These are phyloP conservation scores for Andrena praecox DNA, from an alignment of 2,888 invertebrate species.

Conservation along the genomic window DNA sequence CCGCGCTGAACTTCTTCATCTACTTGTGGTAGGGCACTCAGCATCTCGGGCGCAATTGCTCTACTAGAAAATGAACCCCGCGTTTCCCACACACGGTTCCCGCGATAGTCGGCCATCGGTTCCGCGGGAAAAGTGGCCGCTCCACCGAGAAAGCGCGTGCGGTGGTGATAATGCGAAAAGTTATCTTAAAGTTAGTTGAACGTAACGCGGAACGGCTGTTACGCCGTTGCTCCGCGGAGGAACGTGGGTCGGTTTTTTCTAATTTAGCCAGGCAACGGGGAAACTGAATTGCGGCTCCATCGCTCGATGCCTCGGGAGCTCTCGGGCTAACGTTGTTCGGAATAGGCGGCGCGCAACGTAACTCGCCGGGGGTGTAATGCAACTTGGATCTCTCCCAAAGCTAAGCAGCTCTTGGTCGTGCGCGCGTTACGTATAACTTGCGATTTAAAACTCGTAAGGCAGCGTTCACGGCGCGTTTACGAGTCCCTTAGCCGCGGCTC, in stretches of 20 bases:
- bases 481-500: slow-evolving; percentile 52
- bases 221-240: slow-evolving; percentile 19
- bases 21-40: no score
- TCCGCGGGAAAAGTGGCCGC: neutral
- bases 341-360: slow-evolving; percentile 24
- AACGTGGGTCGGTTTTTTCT: slow-evolving; percentile 56
- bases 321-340: slow-evolving; percentile 36
- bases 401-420: slow-evolving; percentile 56
- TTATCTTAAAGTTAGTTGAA: slow-evolving; percentile 55
- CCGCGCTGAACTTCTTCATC: no score
- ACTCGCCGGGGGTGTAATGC: slow-evolving; percentile 44
- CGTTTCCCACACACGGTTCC: neutral
- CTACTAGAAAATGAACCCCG: neutral
- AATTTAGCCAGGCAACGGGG: slow-evolving; percentile 45
- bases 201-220: slow-evolving; percentile 42
- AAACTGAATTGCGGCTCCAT: slow-evolving; percentile 47
- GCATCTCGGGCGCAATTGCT: no score
- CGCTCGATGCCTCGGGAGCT: slow-evolving; percentile 24
- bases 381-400: slow-evolving; percentile 42
- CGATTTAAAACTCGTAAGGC: slow-evolving; percentile 73
- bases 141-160: neutral
- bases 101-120: slow-evolving; percentile 9
- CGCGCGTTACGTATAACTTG: slow-evolving; percentile 62
- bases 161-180: slow-evolving; percentile 49
- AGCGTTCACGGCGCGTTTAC: slow-evolving; percentile 56